A percentile compares a stretch with the other conserved stretches of the same genome.
These are phyloP conservation scores for Aelia acuminata DNA, from an alignment of 2,888 invertebrate species.

Conservation along the genomic window DNA sequence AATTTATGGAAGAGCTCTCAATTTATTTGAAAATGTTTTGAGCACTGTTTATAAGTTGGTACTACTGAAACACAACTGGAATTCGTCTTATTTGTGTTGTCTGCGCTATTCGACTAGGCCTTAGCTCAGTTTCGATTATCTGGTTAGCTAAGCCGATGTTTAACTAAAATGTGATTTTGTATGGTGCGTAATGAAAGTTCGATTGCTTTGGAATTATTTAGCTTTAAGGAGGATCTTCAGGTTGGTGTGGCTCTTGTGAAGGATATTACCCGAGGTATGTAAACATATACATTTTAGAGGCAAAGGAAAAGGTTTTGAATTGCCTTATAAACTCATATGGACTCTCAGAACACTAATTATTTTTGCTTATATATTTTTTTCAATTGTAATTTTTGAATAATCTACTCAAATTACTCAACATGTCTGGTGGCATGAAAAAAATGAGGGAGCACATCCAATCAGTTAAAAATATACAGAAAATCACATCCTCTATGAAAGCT, in stretches of 20 bases:
- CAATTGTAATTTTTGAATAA: neutral
- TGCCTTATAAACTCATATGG: neutral
- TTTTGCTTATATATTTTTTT: neutral
- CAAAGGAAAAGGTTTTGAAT: conserved; percentile 24
- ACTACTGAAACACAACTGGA: conserved; percentile 14
- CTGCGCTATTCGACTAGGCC: neutral
- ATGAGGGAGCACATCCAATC: conserved; percentile 63
- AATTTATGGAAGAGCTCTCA: neutral
- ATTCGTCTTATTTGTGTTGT: conserved; percentile 34
- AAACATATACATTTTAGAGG: conserved; percentile 25
- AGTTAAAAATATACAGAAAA: conserved; percentile 64
- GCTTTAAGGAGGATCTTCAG: neutral
- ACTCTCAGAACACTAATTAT: neutral
- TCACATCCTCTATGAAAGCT: conserved; percentile 64
- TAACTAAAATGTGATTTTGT: neutral
- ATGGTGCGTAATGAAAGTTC: conserved; percentile 28
- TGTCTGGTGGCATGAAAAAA: conserved; percentile 62
- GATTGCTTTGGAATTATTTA: neutral
- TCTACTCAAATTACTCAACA: neutral
- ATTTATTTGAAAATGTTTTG: neutral
- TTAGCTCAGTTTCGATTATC: neutral
- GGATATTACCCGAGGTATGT: conserved; percentile 11
- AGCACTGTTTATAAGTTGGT: neutral
- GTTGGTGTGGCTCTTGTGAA: neutral
- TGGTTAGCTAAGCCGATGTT: neutral